phyloP scores from a whole-genome alignment of 2,888 invertebrate genomes.

The Apamea sordens region DNA sequence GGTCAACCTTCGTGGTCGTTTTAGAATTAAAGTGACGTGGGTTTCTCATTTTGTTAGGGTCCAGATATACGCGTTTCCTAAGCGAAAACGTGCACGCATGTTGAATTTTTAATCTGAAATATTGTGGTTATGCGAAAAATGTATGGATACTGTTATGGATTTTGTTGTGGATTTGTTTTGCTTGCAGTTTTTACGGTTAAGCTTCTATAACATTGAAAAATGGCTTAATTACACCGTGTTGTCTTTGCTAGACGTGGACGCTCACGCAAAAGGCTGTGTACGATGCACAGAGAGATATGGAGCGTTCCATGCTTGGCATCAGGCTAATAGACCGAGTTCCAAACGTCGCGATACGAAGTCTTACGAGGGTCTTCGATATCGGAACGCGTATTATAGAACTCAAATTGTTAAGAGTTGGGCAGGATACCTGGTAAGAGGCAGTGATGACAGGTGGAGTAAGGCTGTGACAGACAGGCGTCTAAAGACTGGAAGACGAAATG shows the following conservation, averaged over 20 bases:
- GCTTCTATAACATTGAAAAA: background rate
- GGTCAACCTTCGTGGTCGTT: constrained; percentile 59
- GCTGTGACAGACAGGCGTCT: no score
- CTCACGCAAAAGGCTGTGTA: background rate
- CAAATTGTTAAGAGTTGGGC: no score
- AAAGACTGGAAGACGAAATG: no score
- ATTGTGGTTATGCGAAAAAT: constrained; percentile 50
- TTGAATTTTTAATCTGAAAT: constrained; percentile 64
- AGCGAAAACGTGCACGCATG: constrained; percentile 59
- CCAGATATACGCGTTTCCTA: constrained; percentile 62
- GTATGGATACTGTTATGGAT: constrained; percentile 11
- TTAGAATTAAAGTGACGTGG: constrained; percentile 70
- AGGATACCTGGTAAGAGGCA: no score
- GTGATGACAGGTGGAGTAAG: no score
- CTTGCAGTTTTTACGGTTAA: background rate
- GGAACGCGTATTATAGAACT: background rate
- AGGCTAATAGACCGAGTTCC: background rate
- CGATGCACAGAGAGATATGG: background rate
- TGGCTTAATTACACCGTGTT: background rate
- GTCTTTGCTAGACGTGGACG: background rate
- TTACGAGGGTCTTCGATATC: background rate
- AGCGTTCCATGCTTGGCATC: background rate
- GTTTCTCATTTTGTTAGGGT: constrained; percentile 69
- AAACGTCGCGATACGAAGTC: background rate
- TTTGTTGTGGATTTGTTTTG: background rate